These are phyloP conservation scores for Orientallactaga sibirica DNA, from an alignment of 2,797 vertebrate species.

Conservation along the genomic window DNA sequence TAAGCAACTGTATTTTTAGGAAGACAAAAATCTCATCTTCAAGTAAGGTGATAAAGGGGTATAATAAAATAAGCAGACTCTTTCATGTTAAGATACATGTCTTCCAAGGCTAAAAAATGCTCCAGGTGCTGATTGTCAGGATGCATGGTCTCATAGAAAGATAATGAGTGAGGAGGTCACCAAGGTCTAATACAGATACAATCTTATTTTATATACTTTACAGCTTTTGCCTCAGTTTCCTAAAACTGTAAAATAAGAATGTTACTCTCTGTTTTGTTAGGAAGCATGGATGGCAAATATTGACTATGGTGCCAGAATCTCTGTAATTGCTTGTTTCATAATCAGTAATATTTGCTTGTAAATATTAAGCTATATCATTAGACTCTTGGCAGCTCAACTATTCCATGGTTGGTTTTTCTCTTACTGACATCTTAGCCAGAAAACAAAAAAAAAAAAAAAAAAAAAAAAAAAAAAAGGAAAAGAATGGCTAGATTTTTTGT, in stretches of 20 bases:
- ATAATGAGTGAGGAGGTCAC: neutral
- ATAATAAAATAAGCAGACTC: neutral
- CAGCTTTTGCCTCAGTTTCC: neutral
- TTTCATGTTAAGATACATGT: neutral
- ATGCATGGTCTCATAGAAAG: neutral
- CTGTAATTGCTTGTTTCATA: neutral
- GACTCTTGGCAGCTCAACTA: neutral
- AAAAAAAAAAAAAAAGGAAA: slow-evolving; percentile 25
- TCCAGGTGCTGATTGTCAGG: neutral
- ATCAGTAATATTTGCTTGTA: slow-evolving; percentile 21
- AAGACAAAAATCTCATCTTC: neutral
- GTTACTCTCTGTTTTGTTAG: neutral
- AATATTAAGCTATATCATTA: neutral
- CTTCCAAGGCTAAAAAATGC: neutral
- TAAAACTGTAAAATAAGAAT: neutral
- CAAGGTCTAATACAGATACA: no score
- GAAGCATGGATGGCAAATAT: neutral
- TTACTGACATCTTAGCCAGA: neutral
- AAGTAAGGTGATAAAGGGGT: no score
- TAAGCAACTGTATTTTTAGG: neutral
- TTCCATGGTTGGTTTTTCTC: neutral
- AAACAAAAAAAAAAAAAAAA: slow-evolving; percentile 13
- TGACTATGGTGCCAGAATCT: neutral
- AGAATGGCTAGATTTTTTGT: slow-evolving; percentile 16
- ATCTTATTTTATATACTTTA: neutral